Conservation (phyloP, 2,113 vertebrate species). For the Hyaena hyaena region DNA sequence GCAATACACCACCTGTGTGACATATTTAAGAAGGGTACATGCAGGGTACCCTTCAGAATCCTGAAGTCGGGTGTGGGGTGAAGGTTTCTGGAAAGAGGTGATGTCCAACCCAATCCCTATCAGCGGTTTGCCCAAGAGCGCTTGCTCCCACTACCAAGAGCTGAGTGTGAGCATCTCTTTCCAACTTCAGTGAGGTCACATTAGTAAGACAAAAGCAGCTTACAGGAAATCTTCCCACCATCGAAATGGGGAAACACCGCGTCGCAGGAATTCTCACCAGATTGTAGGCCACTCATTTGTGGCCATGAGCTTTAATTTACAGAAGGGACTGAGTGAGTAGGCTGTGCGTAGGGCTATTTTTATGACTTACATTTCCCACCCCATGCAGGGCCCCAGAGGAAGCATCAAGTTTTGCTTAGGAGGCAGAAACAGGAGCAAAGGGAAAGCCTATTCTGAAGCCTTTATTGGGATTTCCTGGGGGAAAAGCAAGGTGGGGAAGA, state of each 20-base stretch:
- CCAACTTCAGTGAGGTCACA: background rate
- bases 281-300: background rate
- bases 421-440: background rate
- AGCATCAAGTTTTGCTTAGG: background rate
- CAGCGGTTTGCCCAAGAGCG: background rate
- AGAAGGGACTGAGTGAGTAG: background rate
- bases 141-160: background rate
- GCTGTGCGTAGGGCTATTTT: background rate
- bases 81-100: background rate
- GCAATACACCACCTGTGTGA: accelerated
- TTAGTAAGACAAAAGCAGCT: background rate
- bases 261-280: accelerated
- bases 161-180: background rate
- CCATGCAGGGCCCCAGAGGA: background rate
- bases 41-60: background rate
- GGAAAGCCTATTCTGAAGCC: background rate
- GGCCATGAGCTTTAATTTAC: background rate
- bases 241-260: no score
- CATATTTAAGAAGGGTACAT: background rate
- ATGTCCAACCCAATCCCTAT: background rate
- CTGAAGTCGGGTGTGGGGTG: background rate
- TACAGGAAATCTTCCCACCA: background rate
- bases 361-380: background rate
- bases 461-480: background rate
- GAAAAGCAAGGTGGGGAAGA: background rate